Conservation (phyloP, 2,888 invertebrate species). For the Atherix ibis region DNA sequence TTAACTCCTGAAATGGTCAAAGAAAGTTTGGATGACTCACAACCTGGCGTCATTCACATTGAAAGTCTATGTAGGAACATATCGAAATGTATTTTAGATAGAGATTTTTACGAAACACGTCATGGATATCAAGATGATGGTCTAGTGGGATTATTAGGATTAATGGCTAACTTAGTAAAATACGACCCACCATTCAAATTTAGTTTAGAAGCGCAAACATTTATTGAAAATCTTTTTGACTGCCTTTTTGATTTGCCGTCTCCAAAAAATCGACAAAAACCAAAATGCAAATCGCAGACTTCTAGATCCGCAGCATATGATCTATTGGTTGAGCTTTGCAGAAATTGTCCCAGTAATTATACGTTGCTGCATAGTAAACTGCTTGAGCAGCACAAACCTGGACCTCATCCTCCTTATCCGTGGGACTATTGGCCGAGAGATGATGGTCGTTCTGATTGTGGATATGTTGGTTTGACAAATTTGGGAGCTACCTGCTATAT, state of each 20-base stretch:
- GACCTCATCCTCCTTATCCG: constrained; percentile 69
- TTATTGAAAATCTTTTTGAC: constrained; percentile 53
- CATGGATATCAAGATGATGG: constrained; percentile 82
- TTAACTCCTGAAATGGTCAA: constrained; percentile 64
- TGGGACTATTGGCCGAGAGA: constrained; percentile 99
- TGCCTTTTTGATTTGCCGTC: constrained; percentile 83
- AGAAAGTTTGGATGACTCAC: constrained; percentile 40
- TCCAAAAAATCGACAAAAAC: constrained; percentile 67
- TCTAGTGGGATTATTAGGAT: constrained; percentile 69
- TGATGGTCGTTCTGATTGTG: constrained; percentile 85
- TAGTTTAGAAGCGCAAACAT: constrained; percentile 50
- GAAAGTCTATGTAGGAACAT: constrained; percentile 61
- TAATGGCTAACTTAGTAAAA: constrained; percentile 75
- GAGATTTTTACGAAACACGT: constrained; percentile 71
- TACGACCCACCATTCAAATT: constrained; percentile 78
- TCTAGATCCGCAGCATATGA: constrained; percentile 85
- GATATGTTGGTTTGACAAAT: constrained; percentile 87
- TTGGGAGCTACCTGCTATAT: constrained; percentile 94
- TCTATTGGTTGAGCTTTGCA: constrained; percentile 72
- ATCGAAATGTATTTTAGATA: constrained; percentile 52
- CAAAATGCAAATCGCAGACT: constrained; percentile 84
- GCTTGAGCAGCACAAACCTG: constrained; percentile 72
- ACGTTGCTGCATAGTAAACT: constrained; percentile 67
- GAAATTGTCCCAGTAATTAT: constrained; percentile 74
- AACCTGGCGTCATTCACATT: constrained; percentile 45